phyloP scores from a whole-genome alignment of 2,113 vertebrate species.

The Narcine bancroftii region DNA sequence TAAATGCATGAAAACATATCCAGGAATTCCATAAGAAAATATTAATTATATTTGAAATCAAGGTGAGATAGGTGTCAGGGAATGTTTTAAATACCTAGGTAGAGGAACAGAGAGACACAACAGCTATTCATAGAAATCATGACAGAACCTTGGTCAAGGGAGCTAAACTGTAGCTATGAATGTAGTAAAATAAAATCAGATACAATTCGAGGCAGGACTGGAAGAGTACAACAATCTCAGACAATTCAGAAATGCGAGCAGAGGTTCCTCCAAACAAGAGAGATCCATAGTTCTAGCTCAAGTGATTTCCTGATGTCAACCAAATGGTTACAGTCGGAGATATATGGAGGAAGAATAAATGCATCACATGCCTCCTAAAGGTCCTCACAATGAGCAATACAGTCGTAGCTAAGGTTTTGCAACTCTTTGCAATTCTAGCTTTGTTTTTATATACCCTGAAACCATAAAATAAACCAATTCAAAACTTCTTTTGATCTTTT shows the following conservation, averaged over 20 bases:
- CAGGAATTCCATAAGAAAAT: background rate
- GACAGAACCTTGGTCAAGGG: background rate
- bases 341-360: background rate
- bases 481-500: background rate
- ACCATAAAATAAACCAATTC: background rate
- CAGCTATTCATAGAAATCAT: background rate
- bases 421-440: background rate
- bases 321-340: background rate
- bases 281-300: background rate
- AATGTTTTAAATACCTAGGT: background rate
- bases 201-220: background rate
- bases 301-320: background rate
- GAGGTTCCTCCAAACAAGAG: background rate
- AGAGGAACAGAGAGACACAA: background rate
- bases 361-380: background rate
- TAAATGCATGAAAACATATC: background rate
- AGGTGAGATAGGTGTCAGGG: background rate
- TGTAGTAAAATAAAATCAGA: background rate
- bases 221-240: background rate
- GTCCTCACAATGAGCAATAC: background rate
- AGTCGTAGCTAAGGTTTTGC: background rate
- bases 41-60: background rate
- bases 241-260: background rate
- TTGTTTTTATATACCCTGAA: background rate
- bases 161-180: background rate